Percentiles rank a stretch among this genome's conserved stretches.
These are phyloP conservation scores for Regulus satrapa DNA, from an alignment of 2,113 vertebrate genomes.

Conservation along the genomic window DNA sequence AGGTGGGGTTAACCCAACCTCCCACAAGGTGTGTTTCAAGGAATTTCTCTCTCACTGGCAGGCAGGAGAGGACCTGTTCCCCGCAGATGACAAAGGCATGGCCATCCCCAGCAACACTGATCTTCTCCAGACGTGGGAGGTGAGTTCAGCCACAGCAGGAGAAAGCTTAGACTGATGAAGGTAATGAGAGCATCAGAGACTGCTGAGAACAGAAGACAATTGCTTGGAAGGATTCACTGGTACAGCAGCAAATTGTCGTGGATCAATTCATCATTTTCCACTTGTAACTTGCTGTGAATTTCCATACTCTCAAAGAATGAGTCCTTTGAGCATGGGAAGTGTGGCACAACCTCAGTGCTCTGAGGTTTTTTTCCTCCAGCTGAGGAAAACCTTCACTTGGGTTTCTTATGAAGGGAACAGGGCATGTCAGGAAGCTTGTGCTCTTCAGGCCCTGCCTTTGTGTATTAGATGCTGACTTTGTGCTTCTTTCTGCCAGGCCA, in stretches of 20 bases:
- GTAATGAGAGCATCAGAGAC: not conserved
- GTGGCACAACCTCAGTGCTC: not conserved
- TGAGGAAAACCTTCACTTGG: no score
- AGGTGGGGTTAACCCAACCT: not conserved
- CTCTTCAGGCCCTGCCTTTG: not conserved
- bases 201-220: not conserved
- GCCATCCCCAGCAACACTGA: conserved; percentile 67
- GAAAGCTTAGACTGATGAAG: not conserved
- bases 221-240: not conserved
- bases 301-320: not conserved
- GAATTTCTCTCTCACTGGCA: conserved; percentile 14
- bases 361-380: accelerated
- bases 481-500: conserved; percentile 69
- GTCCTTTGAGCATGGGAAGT: not conserved
- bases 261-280: not conserved
- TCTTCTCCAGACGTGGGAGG: conserved; percentile 87
- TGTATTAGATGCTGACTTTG: not conserved
- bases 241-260: accelerated
- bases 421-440: not conserved
- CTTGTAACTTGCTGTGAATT: not conserved
- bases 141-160: conserved; percentile 8
- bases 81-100: conserved; percentile 76
- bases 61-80: conserved; percentile 79
- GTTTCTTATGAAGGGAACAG: not conserved
- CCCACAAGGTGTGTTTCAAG: not conserved